phyloP scores from a whole-genome alignment of 2,113 vertebrate genomes.

The Numenius arquata region DNA sequence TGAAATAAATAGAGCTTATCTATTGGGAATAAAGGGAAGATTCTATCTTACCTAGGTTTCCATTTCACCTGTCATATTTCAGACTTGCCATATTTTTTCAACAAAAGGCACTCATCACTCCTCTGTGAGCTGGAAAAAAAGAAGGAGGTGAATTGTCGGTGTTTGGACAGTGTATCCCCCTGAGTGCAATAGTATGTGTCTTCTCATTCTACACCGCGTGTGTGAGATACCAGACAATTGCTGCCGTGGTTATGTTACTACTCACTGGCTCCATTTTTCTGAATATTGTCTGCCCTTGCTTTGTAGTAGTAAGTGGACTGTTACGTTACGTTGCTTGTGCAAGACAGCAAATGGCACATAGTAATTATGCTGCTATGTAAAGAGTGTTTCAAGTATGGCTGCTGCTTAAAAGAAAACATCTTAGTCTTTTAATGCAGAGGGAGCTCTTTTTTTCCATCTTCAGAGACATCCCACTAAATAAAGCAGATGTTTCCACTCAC shows the following conservation, averaged over 20 bases:
- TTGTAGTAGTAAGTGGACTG: neutral
- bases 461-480: neutral
- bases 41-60: neutral
- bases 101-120: neutral
- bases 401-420: neutral
- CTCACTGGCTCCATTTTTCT: neutral
- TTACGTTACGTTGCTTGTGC: neutral
- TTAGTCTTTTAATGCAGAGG: neutral
- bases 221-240: neutral
- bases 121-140: neutral
- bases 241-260: neutral
- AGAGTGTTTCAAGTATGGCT: neutral
- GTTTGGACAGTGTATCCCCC: neutral
- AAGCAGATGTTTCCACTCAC: neutral
- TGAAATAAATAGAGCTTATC: neutral
- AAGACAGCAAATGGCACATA: neutral
- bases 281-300: neutral
- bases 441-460: neutral
- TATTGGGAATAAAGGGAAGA: neutral
- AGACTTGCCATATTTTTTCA: neutral
- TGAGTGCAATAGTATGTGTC: neutral
- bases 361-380: neutral
- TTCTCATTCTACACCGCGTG: neutral
- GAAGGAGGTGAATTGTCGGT: neutral
- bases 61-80: neutral